Evolutionary conservation across 1,140 invertebrate genomes (phyloP), one percentile per base, ranked within the genome.

Genomic region (Diploscapter pachys): DNA sequence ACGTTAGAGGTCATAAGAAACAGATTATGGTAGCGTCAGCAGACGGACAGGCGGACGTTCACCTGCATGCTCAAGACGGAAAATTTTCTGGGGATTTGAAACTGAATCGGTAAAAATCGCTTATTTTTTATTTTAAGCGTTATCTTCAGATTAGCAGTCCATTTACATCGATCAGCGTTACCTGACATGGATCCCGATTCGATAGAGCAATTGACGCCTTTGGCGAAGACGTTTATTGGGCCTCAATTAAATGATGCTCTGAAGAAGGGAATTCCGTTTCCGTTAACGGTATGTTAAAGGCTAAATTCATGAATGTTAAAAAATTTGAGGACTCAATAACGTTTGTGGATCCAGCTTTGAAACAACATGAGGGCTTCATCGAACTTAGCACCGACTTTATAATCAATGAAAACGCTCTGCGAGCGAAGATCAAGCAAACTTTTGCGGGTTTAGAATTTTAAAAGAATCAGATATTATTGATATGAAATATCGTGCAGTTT

Each of bases 11-110:
- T n/a, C 69, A 63, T 4, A 63, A 56, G 6, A 65, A 63, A n/a
- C 83, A 84, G 67, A 80, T 85, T 69, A 71, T 84, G 5, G 83
- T 84, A 55, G 82, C 84, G 5, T 85, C 83, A 5, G 84, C 84
- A 11, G 83, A 85, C 49, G 83, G 84, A 11, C 72, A 84, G 55
- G 84, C 84, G 0, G 83, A 84, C 68, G 80, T 84, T 48, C 73
- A 73, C 31, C 67, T 84, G 56, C 69, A 70, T 8, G 84, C 84
- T 6, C 82, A 79, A 31, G 72, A 81, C 63, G 80, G 73, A 57
- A 82, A 72, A 53, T 74, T 84, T 50, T 76, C 71, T 13, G 83
- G 84, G 3, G 83, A 85, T 62, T 68, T 84, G 53, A 85, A 85
- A 61, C 69, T 84, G 64, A 80, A 82, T 62, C 81, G 79, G 66